These are phyloP conservation scores for Rotaria sp. DNA, from an alignment of 2,888 invertebrate genomes.

Conservation along the genomic window DNA sequence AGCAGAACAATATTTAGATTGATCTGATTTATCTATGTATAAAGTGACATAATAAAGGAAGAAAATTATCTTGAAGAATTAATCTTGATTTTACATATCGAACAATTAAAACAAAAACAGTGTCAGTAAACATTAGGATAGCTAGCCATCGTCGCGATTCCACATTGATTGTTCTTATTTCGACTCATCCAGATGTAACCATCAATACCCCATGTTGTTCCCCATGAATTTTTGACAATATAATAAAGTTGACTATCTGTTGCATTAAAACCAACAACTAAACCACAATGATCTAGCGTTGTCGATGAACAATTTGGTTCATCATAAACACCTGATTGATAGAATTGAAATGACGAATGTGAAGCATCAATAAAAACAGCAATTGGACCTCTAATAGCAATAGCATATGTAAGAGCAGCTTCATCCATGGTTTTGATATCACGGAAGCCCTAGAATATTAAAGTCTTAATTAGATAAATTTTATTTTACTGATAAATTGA, in stretches of 20 bases:
- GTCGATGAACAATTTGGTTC: slow-evolving; percentile 24
- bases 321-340: slow-evolving; percentile 24
- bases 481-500: no score
- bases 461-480: no score
- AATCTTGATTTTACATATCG: no score
- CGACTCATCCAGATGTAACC: slow-evolving; percentile 67
- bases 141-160: slow-evolving; percentile 73
- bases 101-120: no score
- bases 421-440: slow-evolving; percentile 6
- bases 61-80: no score
- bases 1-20: no score
- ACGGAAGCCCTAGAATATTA: no score
- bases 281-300: slow-evolving; percentile 25
- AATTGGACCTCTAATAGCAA: slow-evolving; percentile 21
- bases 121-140: slow-evolving; percentile 80
- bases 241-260: slow-evolving; percentile 24
- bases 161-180: slow-evolving; percentile 75
- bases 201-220: slow-evolving; percentile 28
- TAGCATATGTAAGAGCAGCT: neutral
- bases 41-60: no score
- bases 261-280: slow-evolving; percentile 30
- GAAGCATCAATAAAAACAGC: slow-evolving; percentile 31
- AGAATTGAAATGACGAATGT: slow-evolving; percentile 31
- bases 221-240: slow-evolving; percentile 34
- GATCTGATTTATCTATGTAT: no score